Base-by-base conservation (phyloP, 2,888 invertebrate species). In the Cataglyphis rosenhaueri region DNA sequence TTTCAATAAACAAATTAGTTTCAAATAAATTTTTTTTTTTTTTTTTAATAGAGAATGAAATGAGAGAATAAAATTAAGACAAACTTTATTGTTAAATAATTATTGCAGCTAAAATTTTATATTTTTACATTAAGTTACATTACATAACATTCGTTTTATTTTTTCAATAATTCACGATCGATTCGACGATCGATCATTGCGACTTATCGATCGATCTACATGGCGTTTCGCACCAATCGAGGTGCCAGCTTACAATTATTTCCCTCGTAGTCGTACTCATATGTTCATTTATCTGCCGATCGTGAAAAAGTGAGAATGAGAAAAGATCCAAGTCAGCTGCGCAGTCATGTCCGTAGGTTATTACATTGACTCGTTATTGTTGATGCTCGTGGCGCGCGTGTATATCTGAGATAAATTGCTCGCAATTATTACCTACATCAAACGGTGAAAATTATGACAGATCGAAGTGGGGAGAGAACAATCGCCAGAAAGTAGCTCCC, bases 231-330 rank as follows among this genome's bases (percentile, higher is more conserved):
- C 71, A 55, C 83, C 84, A 71, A 89, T 87, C 87, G 79, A 89
- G 91, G 89, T 88, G 91, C 90, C 89, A 90, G 87, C 85, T 87
- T 90, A 90, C 91, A 92, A 92, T 92, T 92, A 92, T 91, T 91
- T 90, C 89, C 86, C 84, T 84, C 84, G 84, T 89, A 90, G 91
- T 89, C 89, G 88, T 88, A 41, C 82, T 68, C 84, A 64, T 81
- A 81, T 78, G 82, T 73, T 57, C 59, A 68, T 76, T 57, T 84
- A 84, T 83, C 81, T 76, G 32, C 15, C 75, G 64, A 84, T 84
- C 84, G 70, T 25, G 70, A 74, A 82, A 64, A 70, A 75, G 70
- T 48, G 82, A 84, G 48, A 84, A 75, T 12, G 68, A 35, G 70
- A 79, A 75, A 79, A 70, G 71, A 83, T 83, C 61, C 32, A 66